Conservation (phyloP, 1,140 invertebrate species). For the Trachymyrmex septentrionalis region DNA sequence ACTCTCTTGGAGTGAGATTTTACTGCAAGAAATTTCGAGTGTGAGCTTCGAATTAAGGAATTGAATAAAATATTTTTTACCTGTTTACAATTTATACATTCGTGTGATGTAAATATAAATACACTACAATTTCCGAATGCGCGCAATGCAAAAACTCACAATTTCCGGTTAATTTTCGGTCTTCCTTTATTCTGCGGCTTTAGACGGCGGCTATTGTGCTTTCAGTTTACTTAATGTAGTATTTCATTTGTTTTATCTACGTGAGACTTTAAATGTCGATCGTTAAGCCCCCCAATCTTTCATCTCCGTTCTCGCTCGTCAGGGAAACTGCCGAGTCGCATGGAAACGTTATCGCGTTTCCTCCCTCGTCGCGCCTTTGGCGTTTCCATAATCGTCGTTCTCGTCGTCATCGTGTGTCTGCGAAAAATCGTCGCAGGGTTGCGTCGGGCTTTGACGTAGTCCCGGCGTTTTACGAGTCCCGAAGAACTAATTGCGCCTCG, state of each 20-base stretch:
- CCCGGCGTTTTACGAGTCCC: conserved; percentile 33
- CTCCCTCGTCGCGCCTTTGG: not conserved
- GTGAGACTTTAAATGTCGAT: conserved; percentile 51
- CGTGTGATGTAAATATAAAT: not conserved
- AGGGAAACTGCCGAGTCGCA: not conserved
- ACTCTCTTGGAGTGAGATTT: too few species aligned
- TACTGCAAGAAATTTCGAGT: too few species aligned
- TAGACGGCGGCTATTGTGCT: not conserved
- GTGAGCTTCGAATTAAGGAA: not conserved
- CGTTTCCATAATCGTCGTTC: not conserved
- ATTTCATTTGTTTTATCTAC: conserved; percentile 28
- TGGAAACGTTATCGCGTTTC: conserved; percentile 31
- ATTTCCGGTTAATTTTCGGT: not conserved
- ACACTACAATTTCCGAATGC: not conserved
- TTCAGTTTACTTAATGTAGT: not conserved
- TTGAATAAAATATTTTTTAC: not conserved
- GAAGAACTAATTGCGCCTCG: conserved; percentile 38
- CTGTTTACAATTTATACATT: not conserved
- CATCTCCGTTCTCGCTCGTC: conserved; percentile 9
- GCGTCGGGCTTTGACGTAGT: conserved; percentile 2
- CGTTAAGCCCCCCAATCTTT: conserved; percentile 58
- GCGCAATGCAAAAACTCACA: not conserved
- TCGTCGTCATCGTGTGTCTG: not conserved
- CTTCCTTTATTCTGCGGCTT: not conserved
- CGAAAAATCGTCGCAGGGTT: conserved; percentile 3